A percentile compares a stretch with the other conserved stretches of the same genome.
Conservation (phyloP, 2,888 invertebrate genomes). For the Orchestes rusci region DNA sequence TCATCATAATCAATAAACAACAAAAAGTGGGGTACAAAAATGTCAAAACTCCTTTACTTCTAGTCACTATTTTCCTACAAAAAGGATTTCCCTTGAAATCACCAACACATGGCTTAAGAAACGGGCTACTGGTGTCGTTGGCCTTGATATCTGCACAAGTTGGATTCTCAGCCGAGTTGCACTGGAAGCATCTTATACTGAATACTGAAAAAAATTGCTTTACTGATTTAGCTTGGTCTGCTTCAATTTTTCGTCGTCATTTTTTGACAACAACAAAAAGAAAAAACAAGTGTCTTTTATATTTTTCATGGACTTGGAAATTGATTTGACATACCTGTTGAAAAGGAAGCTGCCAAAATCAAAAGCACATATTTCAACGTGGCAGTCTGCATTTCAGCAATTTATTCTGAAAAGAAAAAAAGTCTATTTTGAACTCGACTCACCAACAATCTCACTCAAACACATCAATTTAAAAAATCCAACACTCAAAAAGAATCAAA, state of each 20-base stretch:
- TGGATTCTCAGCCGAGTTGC: conserved; percentile 62
- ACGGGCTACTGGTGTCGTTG: conserved; percentile 48
- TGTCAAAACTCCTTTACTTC: conserved; percentile 51
- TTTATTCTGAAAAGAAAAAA: too few relatives aligned
- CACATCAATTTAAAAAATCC: too few relatives aligned
- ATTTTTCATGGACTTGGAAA: neutral
- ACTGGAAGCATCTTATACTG: conserved; percentile 62
- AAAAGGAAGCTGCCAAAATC: conserved; percentile 7
- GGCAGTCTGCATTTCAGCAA: conserved; percentile 6
- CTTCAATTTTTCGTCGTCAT: too few relatives aligned
- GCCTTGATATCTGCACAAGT: conserved; percentile 56
- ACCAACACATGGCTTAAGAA: conserved; percentile 42
- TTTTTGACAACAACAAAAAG: too few relatives aligned
- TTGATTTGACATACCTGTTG: conserved; percentile 8
- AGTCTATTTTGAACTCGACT: too few relatives aligned
- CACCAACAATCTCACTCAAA: too few relatives aligned
- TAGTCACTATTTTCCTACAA: conserved; percentile 63
- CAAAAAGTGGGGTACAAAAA: too few relatives aligned
- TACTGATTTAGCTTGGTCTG: too few relatives aligned
- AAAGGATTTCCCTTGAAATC: conserved; percentile 46
- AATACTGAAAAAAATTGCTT: neutral
- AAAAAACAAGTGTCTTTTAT: too few relatives aligned
- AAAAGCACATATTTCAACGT: conserved; percentile 5
- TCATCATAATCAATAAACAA: too few relatives aligned
- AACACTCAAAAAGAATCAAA: too few relatives aligned